Base-by-base conservation (phyloP, 2,113 vertebrate species). In the Pithys albifrons region DNA sequence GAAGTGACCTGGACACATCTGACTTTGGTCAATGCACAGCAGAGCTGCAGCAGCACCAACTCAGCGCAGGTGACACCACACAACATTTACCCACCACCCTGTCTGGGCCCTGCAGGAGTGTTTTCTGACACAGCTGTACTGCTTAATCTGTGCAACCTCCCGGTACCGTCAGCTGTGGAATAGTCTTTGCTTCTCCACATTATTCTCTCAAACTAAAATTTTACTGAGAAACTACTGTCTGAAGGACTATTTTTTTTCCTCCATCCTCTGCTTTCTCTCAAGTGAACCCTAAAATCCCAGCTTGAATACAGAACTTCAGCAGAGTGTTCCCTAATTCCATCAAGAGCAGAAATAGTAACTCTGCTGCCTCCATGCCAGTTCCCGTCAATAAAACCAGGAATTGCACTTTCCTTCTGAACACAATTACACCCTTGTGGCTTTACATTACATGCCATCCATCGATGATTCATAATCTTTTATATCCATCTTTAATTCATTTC, bases 401-500 rank as follows among this genome's bases (percentile, higher is more conserved):
- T 22, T 17, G 54, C 0, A 1, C 31, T 72, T 59, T 52, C 37
- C 43, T 74, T 70, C 61, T 46, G 65, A 75, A 61, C 12, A 49
- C 29, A 78, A 43, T 11, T 45, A 86, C 29, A 6, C 29, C 48
- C 25, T 43, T 5, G 1, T 25, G 33, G 19, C 66, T 75, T 65
- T 82, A 64, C 1, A 0, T 51, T 46, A n/a, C 1, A 3, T 10
- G 15, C 0, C 0, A 43, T 80, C 55, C 29, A 55, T 45, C 61
- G 31, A 7, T 43, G 69, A 84, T 31, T 74, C 39, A 37, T 0
- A 31, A 10, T 5, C 28, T 65, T 89, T 25, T 48, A 22, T 31
- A 91, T 10, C 28, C 22, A 35, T 52, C 27, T 55, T 64, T 45
- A 91, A 77, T 9, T 24, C 11, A 10, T 61, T 90, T 77, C 31